Conservation (phyloP, 2,888 invertebrate genomes). For the Diaperis boleti region DNA sequence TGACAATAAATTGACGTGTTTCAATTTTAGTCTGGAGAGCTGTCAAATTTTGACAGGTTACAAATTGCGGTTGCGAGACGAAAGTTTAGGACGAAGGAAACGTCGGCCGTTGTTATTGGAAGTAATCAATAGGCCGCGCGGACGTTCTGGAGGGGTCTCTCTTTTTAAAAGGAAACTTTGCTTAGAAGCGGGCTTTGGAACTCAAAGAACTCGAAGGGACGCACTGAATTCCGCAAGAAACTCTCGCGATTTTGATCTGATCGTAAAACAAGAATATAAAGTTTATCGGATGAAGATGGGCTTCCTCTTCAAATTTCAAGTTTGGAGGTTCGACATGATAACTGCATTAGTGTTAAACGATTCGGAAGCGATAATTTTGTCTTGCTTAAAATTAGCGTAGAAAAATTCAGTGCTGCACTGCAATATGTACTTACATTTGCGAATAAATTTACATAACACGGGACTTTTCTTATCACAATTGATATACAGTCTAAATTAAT, state of each 20-base stretch:
- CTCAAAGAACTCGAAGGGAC: constrained; percentile 21
- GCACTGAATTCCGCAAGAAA: constrained; percentile 28
- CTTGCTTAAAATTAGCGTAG: not conserved
- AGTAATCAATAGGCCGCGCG: constrained; percentile 36
- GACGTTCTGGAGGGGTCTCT: constrained; percentile 12
- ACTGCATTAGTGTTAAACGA: constrained; percentile 7
- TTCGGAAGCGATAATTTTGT: not conserved
- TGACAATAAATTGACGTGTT: constrained; percentile 45
- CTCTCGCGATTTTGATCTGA: constrained; percentile 33
- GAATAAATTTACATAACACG: no score
- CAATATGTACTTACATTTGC: no score
- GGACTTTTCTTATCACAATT: no score
- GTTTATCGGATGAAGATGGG: constrained; percentile 15
- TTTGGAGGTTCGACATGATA: constrained; percentile 12
- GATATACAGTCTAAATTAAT: no score
- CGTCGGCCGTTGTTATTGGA: constrained; percentile 41
- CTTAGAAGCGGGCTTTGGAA: not conserved
- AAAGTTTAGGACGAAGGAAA: constrained; percentile 45
- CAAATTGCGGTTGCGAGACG: constrained; percentile 38
- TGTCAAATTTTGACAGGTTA: constrained; percentile 39
- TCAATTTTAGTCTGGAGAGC: constrained; percentile 39
- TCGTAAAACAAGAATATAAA: constrained; percentile 36
- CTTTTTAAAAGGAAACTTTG: constrained; percentile 18
- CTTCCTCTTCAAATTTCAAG: constrained; percentile 8
- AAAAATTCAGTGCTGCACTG: no score